Evolutionary conservation across 2,888 invertebrate species (phyloP), one percentile per base, ranked within the genome.

Genomic region (Macrosoma leucophasiata): DNA sequence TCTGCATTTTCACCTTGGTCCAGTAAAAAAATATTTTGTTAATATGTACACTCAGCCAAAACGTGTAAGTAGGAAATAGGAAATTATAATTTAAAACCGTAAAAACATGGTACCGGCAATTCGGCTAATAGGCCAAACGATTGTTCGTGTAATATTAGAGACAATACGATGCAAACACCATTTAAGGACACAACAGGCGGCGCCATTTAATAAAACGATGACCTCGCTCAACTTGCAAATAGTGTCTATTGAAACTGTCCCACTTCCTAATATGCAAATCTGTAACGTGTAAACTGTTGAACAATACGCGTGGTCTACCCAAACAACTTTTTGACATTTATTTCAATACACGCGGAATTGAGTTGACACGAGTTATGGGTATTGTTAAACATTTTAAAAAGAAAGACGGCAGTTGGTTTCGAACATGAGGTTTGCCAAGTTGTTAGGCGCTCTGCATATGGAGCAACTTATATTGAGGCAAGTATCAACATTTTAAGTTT

Each of bases 191-290:
- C 28, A 29, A 37, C 40, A 27, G 26, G 26, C n/a, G 41, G 39
- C 41, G 42, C 43, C 33, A 42, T 41, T 46, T 41, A 39, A 45
- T 43, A 43, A 44, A 46, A 35, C 19, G 39, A 37, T 45, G 62
- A 58, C 62, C 61, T 61, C 62, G 57, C 42, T 50, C 46, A 40
- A 51, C 46, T 56, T 52, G 55, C 61, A 52, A 62, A 59, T 58
- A 52, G 47, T 58, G 55, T 50, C 66, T 55, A 71, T 71, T 72
- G 60, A 73, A 63, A 66, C 48, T 65, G 73, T 48, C 68, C 79
- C 56, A 78, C 74, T 76, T 79, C 77, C 76, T 68, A 71, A 76
- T 71, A 81, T 79, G 75, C 68, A 69, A 79, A 81, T 74, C 58
- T 55, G 55, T 63, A 60, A 59, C 65, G 68, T 61, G 62, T 66